A percentile compares a stretch with the other conserved stretches of the same genome.
These are phyloP conservation scores for Rhincodon typus DNA, from an alignment of 2,797 vertebrate species.

Conservation along the genomic window DNA sequence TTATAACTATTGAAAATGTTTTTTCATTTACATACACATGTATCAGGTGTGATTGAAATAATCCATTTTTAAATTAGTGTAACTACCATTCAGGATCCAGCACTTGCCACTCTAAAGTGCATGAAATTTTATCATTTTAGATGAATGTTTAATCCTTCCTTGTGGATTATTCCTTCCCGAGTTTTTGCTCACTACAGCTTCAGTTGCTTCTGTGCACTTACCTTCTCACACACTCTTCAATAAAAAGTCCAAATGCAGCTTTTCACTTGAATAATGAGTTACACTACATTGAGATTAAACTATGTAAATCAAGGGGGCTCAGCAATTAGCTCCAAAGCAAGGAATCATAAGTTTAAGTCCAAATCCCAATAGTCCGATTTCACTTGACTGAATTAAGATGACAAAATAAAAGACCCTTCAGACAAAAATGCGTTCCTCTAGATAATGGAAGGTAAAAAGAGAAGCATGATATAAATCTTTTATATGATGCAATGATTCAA, in stretches of 20 bases:
- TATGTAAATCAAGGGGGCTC: neutral
- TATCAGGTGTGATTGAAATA: neutral
- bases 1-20: conserved; percentile 18
- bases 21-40: neutral
- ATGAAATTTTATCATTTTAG: neutral
- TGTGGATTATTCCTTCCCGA: neutral
- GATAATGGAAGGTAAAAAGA: too few relatives aligned
- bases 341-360: neutral
- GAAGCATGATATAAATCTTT: too few relatives aligned
- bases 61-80: neutral
- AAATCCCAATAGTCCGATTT: neutral
- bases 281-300: neutral
- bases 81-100: neutral
- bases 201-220: neutral
- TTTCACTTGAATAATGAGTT: neutral
- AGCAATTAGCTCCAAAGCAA: neutral
- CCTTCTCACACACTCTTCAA: neutral
- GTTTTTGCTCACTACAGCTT: neutral
- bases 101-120: neutral
- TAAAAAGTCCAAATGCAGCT: neutral
- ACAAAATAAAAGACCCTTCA: neutral
- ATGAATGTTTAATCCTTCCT: neutral
- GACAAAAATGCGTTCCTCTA: neutral
- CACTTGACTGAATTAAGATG: neutral
- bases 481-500: too few relatives aligned